phyloP scores from a whole-genome alignment of 2,113 vertebrate species.

The Copsychus sechellarum region DNA sequence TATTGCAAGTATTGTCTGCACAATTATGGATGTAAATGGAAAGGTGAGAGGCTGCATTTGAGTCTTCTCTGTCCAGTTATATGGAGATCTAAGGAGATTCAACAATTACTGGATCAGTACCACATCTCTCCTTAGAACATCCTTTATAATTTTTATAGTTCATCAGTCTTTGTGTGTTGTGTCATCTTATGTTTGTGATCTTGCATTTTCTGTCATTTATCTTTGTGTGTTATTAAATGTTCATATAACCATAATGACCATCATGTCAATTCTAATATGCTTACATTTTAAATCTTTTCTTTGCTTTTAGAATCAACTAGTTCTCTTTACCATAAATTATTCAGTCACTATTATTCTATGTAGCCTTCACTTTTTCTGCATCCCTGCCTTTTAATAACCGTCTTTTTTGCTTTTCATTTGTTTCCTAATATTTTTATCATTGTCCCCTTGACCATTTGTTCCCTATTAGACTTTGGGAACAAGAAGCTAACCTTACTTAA shows the following conservation, averaged over 20 bases:
- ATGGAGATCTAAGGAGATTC: not conserved
- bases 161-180: not conserved
- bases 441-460: not conserved
- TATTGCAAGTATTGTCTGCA: not conserved
- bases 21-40: not conserved
- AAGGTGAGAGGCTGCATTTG: not conserved
- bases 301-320: not conserved
- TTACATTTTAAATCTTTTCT: not conserved
- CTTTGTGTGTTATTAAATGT: not conserved
- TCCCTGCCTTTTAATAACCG: not conserved
- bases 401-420: not conserved
- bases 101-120: not conserved
- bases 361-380: not conserved
- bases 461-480: not conserved
- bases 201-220: not conserved
- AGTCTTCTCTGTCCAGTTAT: not conserved
- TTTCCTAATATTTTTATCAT: slow-evolving; percentile 1
- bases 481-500: not conserved
- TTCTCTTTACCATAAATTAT: not conserved
- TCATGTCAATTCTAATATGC: not conserved
- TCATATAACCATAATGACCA: not conserved
- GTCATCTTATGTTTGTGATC: not conserved
- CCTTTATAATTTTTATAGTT: not conserved
- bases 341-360: not conserved
- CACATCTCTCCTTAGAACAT: not conserved